Percentiles rank a stretch among this genome's conserved stretches.
Evolutionary conservation across 2,797 vertebrate species (phyloP).

Genomic region (Paramormyrops hopkinsi): DNA sequence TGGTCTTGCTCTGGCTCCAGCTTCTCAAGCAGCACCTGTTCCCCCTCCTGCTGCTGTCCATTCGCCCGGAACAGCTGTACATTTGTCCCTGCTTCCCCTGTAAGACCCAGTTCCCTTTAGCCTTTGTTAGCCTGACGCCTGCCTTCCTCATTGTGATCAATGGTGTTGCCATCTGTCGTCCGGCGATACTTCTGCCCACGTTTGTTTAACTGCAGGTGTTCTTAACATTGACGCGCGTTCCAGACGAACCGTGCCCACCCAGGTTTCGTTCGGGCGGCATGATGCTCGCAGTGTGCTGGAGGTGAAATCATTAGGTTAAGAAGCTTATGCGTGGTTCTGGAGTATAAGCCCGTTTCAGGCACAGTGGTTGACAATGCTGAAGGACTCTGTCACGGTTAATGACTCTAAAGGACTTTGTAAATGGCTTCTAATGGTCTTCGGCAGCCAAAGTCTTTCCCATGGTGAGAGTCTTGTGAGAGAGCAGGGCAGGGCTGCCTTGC

Average conservation of each 20-base stretch:
- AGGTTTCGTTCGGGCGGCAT: not conserved
- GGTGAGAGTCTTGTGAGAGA: not conserved
- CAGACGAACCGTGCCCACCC: not conserved
- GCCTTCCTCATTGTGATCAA: not conserved
- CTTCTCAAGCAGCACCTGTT: not conserved
- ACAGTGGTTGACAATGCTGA: not conserved
- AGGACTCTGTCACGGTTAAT: not conserved
- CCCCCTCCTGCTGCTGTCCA: not conserved
- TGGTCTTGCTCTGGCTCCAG: not conserved
- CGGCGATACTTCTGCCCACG: not conserved
- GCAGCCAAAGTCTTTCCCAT: not conserved
- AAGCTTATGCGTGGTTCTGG: not conserved
- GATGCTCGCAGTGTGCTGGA: not conserved
- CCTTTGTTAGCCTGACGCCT: not conserved
- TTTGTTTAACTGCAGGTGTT: not conserved
- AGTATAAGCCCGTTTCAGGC: not conserved
- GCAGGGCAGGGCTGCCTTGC: not conserved
- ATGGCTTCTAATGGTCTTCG: not conserved
- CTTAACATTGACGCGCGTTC: not conserved
- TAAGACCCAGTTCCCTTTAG: not conserved
- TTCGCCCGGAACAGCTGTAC: not conserved
- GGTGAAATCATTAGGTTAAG: slow-evolving; percentile 1
- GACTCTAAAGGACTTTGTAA: slow-evolving; percentile 3
- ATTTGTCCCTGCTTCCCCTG: not conserved
- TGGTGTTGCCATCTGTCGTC: not conserved